Conservation (phyloP, 2,888 invertebrate genomes). For the Drosophila putrida region DNA sequence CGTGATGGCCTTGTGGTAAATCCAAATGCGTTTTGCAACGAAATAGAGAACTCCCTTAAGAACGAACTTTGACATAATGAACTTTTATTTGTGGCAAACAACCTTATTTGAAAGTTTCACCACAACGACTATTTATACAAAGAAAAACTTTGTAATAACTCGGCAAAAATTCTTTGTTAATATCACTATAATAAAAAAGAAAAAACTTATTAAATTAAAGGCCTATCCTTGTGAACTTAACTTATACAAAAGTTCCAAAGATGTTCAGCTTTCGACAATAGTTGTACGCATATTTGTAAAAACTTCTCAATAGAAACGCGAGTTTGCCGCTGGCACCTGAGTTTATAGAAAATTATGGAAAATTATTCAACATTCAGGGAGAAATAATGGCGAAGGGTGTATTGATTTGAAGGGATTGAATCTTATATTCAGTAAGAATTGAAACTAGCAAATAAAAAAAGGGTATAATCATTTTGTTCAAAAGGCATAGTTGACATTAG, state of each 20-base stretch:
- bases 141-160: conserved; percentile 49
- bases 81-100: conserved; percentile 54
- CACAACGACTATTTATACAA: conserved; percentile 20
- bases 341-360: background rate
- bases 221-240: conserved; percentile 28
- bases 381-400: background rate
- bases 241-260: conserved; percentile 5
- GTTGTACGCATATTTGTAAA: conserved; percentile 4
- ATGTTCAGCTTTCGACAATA: conserved; percentile 15
- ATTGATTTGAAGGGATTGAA: conserved; percentile 1
- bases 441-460: too few relatives aligned
- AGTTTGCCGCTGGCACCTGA: conserved; percentile 4
- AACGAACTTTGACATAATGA: conserved; percentile 48
- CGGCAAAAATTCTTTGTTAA: conserved; percentile 23
- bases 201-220: conserved; percentile 15
- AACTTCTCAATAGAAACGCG: background rate
- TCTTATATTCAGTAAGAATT: too few relatives aligned
- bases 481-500: too few relatives aligned
- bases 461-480: too few relatives aligned
- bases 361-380: background rate
- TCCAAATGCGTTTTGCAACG: conserved; percentile 38
- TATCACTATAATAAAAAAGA: conserved; percentile 17
- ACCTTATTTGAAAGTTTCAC: conserved; percentile 43
- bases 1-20: conserved; percentile 16
- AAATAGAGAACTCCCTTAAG: conserved; percentile 28